Conservation (phyloP, 2,888 invertebrate genomes). For the Ormyrus rosae region DNA sequence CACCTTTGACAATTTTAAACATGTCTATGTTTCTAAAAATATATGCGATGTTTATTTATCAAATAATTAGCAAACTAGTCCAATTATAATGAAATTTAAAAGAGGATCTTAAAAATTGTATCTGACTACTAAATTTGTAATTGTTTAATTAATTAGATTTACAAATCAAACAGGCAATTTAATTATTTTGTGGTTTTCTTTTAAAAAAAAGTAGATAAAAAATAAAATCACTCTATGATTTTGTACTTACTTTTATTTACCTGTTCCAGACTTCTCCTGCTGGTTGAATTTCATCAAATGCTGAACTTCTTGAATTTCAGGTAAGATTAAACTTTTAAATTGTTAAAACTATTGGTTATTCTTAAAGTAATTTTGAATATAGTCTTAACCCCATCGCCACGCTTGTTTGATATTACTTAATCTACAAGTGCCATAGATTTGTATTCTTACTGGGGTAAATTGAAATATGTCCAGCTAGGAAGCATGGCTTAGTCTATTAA, state of each 20-base stretch:
- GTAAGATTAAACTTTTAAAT: conserved; percentile 26
- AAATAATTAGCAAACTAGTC: neutral
- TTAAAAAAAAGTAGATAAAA: conserved; percentile 17
- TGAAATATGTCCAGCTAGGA: conserved; percentile 51
- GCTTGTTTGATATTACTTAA: conserved; percentile 46
- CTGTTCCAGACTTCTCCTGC: conserved; percentile 56
- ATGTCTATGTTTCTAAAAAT: too few relatives aligned
- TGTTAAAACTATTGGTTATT: conserved; percentile 9
- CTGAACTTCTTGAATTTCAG: conserved; percentile 30
- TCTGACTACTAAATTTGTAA: neutral
- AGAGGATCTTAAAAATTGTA: too few relatives aligned
- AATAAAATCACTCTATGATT: neutral
- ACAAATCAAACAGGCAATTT: neutral
- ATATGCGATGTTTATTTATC: neutral
- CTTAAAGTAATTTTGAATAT: neutral
- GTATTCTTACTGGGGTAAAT: conserved; percentile 49
- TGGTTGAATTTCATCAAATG: conserved; percentile 39
- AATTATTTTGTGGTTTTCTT: neutral
- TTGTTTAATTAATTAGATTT: neutral
- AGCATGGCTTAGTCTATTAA: conserved; percentile 48
- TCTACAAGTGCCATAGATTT: conserved; percentile 51
- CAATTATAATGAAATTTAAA: too few relatives aligned
- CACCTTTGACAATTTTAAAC: too few relatives aligned
- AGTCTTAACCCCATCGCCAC: conserved; percentile 50
- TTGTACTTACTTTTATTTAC: conserved; percentile 37